Conservation (phyloP, 2,888 invertebrate species). For the Tetranychus piercei region DNA sequence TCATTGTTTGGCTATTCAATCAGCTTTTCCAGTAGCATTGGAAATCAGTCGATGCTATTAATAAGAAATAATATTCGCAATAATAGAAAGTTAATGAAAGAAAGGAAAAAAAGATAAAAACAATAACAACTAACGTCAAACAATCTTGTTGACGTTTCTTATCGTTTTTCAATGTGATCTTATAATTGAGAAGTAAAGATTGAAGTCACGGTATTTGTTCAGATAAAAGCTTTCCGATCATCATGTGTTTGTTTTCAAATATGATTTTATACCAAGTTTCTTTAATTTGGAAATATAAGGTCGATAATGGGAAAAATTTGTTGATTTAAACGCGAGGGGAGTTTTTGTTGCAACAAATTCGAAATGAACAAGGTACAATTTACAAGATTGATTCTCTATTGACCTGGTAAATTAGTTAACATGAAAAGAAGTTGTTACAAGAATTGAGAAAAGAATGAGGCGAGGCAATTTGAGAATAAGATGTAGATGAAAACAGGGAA, state of each 20-base stretch:
- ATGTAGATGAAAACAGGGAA: not conserved
- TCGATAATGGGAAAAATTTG: not conserved
- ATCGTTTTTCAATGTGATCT: not conserved
- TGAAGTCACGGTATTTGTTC: not conserved
- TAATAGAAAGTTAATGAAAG: not conserved
- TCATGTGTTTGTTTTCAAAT: too few relatives aligned
- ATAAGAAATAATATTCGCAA: not conserved
- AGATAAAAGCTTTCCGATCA: not conserved
- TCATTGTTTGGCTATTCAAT: not conserved
- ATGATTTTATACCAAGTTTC: too few relatives aligned
- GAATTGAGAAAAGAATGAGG: too few relatives aligned
- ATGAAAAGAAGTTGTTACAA: too few relatives aligned
- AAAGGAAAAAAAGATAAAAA: not conserved
- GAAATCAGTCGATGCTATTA: too few relatives aligned
- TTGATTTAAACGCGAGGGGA: too few relatives aligned
- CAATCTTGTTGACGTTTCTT: not conserved
- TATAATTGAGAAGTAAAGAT: not conserved
- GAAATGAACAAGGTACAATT: too few relatives aligned
- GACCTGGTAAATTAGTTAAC: too few relatives aligned
- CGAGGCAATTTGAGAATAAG: not conserved
- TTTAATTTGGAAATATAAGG: not conserved
- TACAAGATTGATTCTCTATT: too few relatives aligned
- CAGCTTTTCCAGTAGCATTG: too few relatives aligned
- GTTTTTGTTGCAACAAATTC: too few relatives aligned
- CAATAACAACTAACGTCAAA: not conserved